Conservation (phyloP, 1,140 invertebrate genomes). For the Drosophila jambulina region DNA sequence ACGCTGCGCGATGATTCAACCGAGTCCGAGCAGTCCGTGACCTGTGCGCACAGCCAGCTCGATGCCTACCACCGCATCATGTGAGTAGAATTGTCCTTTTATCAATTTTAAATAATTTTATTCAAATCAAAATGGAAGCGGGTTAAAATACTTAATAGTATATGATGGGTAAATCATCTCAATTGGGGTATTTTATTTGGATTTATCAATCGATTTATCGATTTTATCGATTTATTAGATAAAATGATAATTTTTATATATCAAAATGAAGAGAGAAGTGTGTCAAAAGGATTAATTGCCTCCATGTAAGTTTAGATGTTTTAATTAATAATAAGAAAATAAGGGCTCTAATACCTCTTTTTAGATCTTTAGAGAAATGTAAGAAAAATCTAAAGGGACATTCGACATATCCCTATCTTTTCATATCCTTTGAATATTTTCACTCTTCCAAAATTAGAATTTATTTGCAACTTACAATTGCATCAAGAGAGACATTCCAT, state of each 20-base stretch:
- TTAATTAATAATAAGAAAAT: background rate
- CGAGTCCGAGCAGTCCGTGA: constrained; percentile 85
- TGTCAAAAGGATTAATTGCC: background rate
- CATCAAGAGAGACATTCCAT: background rate
- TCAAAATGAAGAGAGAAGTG: background rate
- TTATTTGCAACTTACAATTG: too few species aligned
- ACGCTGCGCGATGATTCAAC: constrained; percentile 85
- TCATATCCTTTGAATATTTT: too few species aligned
- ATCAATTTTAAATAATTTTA: too few species aligned
- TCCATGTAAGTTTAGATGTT: background rate
- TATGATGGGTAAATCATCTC: background rate
- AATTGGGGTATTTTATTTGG: background rate
- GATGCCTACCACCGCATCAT: constrained; percentile 85
- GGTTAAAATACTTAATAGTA: background rate
- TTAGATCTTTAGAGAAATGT: too few species aligned
- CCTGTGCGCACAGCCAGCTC: constrained; percentile 78
- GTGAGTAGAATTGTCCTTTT: constrained; percentile 61
- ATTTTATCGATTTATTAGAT: too few species aligned
- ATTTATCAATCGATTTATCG: background rate
- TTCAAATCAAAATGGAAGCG: background rate
- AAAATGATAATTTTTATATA: too few species aligned
- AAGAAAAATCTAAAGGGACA: background rate
- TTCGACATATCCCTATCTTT: background rate
- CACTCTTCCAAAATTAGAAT: background rate
- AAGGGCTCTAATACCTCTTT: background rate